Percentiles rank a stretch among this genome's conserved stretches.
phyloP scores from a whole-genome alignment of 2,113 vertebrate genomes.

The Urocitellus parryii region DNA sequence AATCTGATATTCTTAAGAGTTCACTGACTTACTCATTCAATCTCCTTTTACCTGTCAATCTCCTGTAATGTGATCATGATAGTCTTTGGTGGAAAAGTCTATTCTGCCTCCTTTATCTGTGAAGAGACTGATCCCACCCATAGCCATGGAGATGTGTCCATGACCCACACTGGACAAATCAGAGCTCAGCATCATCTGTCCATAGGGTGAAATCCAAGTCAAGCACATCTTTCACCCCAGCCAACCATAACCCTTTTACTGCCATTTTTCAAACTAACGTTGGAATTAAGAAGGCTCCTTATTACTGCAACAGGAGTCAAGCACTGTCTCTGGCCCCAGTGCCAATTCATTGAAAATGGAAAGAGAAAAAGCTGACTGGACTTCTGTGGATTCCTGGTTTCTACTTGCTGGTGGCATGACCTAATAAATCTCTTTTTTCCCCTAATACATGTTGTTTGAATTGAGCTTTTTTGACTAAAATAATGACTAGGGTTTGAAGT shows the following conservation, averaged over 20 bases:
- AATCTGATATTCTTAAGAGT: neutral
- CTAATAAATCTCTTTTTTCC: neutral
- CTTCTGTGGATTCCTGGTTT: neutral
- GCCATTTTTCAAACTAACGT: neutral
- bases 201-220: neutral
- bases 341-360: neutral
- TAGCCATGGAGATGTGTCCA: neutral
- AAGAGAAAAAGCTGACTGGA: neutral
- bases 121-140: neutral
- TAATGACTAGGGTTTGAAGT: neutral
- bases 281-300: neutral
- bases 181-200: neutral
- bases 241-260: neutral
- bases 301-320: neutral
- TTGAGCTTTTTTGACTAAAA: constrained; percentile 24
- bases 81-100: neutral
- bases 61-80: neutral
- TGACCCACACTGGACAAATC: neutral
- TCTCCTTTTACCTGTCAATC: neutral
- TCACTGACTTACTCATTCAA: neutral
- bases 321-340: neutral
- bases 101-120: neutral
- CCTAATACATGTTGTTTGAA: neutral
- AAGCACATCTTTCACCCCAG: neutral
- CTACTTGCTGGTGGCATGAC: neutral